Base-by-base conservation (phyloP, 2,888 invertebrate genomes). In the Dioctria linearis region DNA sequence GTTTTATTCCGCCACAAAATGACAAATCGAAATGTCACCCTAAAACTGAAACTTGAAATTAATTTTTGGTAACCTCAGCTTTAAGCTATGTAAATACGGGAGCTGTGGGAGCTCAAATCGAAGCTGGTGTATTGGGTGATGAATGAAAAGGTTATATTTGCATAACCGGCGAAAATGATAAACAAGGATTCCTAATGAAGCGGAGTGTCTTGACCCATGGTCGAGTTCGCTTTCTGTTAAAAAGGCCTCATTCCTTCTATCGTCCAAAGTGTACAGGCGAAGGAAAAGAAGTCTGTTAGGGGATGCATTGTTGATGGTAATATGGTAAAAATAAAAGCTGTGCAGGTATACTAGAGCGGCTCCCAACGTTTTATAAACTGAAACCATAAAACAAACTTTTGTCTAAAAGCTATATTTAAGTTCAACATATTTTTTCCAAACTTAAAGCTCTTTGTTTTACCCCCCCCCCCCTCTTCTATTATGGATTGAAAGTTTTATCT, bases 181-280 rank as follows among this genome's bases (percentile, higher is more conserved):
- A 99, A 90, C 99, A 99, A 91, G 99, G 99, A 83, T 99, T 99
- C 90, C 99, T 99, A 82, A 99, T 99, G 99, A 99, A 99, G 90
- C 99, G 99, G 90, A 99, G 99, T 90, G 96, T 99, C 80, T 92
- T 99, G 81, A 96, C 98, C 83, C 97, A 97, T 90, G 93, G 95
- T 84, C 95, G 99, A 91, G 99, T 99, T 8, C 95, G 99, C 86
- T 92, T 99, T 85, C 91, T 99, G 85, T 92, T 99, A 86, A 95
- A 95, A 84, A 98, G 98, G 91, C 98, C 98, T 81, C 97, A 98
- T 90, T 97, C 97, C 0, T 99, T 98, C 91, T 98, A 97, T 90
- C 93, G 98, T 90, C 96, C 97, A 11, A 94, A 98, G 84, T 95
- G 98, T 87, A 94, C 94, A 86, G 99, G 99, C 86, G 99, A 99